Percentiles rank a stretch among this genome's conserved stretches.
These are phyloP conservation scores for Hippocampus barbouri DNA, from an alignment of 2,113 vertebrate genomes.

Conservation along the genomic window DNA sequence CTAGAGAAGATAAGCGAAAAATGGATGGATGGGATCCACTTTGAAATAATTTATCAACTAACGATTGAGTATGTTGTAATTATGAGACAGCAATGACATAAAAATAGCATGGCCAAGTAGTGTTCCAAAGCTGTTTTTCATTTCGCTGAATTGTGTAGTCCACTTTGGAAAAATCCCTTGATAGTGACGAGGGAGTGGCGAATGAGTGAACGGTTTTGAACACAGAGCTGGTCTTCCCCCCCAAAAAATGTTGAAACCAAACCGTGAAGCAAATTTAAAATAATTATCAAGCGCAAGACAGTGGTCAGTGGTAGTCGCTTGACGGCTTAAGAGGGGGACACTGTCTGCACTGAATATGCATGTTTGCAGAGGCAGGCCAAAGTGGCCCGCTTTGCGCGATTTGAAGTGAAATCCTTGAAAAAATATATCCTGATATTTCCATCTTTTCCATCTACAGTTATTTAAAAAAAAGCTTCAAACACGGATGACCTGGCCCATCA, in stretches of 20 bases:
- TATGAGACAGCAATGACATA: neutral
- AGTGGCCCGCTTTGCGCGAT: neutral
- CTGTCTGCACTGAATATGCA: conserved; percentile 51
- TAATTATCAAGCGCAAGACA: neutral
- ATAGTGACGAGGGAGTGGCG: no score
- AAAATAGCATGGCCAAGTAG: neutral
- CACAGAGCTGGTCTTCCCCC: conserved; percentile 75
- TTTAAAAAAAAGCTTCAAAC: no score
- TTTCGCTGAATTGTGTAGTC: neutral
- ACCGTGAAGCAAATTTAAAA: no score
- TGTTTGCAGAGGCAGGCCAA: neutral
- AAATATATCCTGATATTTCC: neutral
- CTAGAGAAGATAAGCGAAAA: neutral
- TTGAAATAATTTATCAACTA: neutral
- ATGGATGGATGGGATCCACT: neutral
- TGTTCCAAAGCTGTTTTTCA: neutral
- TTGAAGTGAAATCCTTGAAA: neutral
- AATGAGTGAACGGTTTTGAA: neutral
- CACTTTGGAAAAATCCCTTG: neutral
- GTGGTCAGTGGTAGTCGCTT: conserved; percentile 54
- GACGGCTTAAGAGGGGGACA: conserved; percentile 73
- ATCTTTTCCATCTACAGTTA: neutral
- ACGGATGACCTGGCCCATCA: neutral
- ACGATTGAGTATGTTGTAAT: no score
- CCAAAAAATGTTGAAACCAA: conserved; percentile 15